A percentile compares a stretch with the other conserved stretches of the same genome.
phyloP scores from a whole-genome alignment of 2,888 invertebrate genomes.

The Ormyrus pomaceus region DNA sequence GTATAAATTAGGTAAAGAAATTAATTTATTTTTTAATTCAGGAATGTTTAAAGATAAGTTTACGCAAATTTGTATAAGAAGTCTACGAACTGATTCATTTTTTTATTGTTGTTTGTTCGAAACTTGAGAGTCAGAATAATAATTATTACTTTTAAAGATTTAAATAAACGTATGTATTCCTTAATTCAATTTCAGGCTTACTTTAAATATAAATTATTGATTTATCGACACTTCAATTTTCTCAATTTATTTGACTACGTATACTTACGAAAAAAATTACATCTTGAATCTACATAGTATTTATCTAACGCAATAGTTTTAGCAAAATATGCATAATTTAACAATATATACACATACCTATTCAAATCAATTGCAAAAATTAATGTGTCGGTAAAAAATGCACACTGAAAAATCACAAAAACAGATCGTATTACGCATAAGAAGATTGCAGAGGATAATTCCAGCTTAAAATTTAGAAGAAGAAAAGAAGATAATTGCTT shows the following conservation, averaged over 20 bases:
- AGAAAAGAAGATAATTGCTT: constrained; percentile 14
- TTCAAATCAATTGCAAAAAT: constrained; percentile 23
- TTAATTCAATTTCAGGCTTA: too few species aligned
- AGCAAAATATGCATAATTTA: too few species aligned
- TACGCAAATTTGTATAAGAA: too few species aligned
- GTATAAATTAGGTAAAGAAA: neutral
- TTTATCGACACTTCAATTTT: constrained; percentile 25
- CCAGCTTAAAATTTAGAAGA: neutral
- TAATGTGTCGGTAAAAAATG: constrained; percentile 10
- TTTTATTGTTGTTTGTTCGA: too few species aligned
- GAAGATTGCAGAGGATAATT: neutral
- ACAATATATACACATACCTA: neutral
- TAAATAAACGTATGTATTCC: too few species aligned
- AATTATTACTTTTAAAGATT: neutral
- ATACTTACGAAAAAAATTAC: neutral
- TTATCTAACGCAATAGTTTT: too few species aligned
- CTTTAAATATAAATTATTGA: neutral
- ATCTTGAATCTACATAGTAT: too few species aligned
- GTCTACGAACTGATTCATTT: too few species aligned
- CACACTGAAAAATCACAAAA: too few species aligned
- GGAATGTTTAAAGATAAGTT: too few species aligned
- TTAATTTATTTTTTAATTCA: neutral
- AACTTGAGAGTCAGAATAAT: too few species aligned
- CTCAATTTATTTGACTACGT: neutral
- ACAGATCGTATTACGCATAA: neutral